Evolutionary conservation across 1,140 invertebrate species (phyloP).

Genomic region (Panagrolaimus sp.): DNA sequence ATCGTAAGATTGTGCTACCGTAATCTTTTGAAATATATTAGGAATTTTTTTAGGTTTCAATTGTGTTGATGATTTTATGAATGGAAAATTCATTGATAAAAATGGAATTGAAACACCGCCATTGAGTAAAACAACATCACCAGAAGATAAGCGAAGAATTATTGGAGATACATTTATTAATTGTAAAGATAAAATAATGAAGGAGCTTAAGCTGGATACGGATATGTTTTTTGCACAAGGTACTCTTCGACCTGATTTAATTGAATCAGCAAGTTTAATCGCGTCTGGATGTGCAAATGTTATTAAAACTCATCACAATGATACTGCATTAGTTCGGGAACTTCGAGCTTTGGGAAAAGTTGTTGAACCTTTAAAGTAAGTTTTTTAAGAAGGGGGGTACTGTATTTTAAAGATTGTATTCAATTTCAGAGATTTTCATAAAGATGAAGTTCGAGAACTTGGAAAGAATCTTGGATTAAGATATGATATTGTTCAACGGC

Average conservation of each 20-base stretch:
- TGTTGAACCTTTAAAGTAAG: slow-evolving; percentile 82
- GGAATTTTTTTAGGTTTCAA: slow-evolving; percentile 41
- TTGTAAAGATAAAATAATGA: slow-evolving; percentile 53
- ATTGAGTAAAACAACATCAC: slow-evolving; percentile 77
- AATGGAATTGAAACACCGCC: slow-evolving; percentile 61
- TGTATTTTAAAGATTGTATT: too few species aligned
- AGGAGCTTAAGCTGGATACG: slow-evolving; percentile 41
- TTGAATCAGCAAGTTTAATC: slow-evolving; percentile 85
- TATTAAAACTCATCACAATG: slow-evolving; percentile 99
- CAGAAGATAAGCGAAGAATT: slow-evolving; percentile 95
- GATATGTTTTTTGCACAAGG: slow-evolving; percentile 64
- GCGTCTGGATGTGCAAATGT: slow-evolving; percentile 79
- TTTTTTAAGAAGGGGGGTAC: too few species aligned
- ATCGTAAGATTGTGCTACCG: slow-evolving; percentile 26
- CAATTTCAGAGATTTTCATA: slow-evolving; percentile 78
- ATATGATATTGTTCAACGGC: slow-evolving; percentile 77
- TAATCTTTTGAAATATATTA: slow-evolving; percentile 19
- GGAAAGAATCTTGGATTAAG: slow-evolving; percentile 85
- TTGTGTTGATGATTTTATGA: slow-evolving; percentile 48
- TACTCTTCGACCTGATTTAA: slow-evolving; percentile 90
- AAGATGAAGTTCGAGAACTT: slow-evolving; percentile 81
- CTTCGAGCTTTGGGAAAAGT: slow-evolving; percentile 77
- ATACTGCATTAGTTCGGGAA: slow-evolving; percentile 85
- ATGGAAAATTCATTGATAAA: slow-evolving; percentile 24
- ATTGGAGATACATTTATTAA: slow-evolving; percentile 95